A percentile compares a stretch with the other conserved stretches of the same genome.
These are phyloP conservation scores for Podarcis lilfordi DNA, from an alignment of 2,797 vertebrate genomes.

Conservation along the genomic window DNA sequence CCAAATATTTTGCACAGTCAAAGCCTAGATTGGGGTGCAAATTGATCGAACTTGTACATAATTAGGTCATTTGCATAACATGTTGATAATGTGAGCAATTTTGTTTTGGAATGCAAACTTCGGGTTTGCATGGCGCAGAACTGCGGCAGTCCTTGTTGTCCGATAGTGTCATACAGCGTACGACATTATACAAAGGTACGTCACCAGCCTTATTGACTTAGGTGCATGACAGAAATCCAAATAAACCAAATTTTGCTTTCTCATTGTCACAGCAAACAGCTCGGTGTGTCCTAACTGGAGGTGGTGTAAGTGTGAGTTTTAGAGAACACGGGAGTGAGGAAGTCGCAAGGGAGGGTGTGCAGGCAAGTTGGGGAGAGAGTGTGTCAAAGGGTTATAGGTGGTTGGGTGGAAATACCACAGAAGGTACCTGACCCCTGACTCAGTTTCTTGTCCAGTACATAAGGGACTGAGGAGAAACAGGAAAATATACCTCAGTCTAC, in stretches of 20 bases:
- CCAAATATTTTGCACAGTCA: background rate
- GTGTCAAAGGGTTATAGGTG: slow-evolving; percentile 3
- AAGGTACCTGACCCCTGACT: slow-evolving; percentile 66
- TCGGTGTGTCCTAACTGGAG: background rate
- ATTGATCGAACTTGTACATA: background rate
- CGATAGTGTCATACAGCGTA: too few species aligned
- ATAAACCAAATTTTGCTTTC: background rate
- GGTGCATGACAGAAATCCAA: background rate
- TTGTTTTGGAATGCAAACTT: background rate
- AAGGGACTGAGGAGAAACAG: slow-evolving; percentile 59
- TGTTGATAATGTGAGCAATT: slow-evolving; percentile 22
- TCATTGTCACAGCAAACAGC: slow-evolving; percentile 20
- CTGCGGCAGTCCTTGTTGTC: background rate
- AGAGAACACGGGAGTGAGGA: slow-evolving; percentile 18
- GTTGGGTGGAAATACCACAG: slow-evolving; percentile 25
- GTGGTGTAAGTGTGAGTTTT: background rate
- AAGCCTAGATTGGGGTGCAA: background rate
- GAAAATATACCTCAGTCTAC: slow-evolving; percentile 38
- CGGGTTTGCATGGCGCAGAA: background rate
- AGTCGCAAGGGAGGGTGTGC: background rate
- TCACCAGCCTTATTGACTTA: background rate
- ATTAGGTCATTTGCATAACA: background rate
- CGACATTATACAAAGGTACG: background rate
- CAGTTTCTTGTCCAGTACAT: slow-evolving; percentile 61
- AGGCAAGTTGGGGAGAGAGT: background rate